Evolutionary conservation across 2,113 vertebrate genomes (phyloP).

Genomic region (Shinisaurus crocodilurus): DNA sequence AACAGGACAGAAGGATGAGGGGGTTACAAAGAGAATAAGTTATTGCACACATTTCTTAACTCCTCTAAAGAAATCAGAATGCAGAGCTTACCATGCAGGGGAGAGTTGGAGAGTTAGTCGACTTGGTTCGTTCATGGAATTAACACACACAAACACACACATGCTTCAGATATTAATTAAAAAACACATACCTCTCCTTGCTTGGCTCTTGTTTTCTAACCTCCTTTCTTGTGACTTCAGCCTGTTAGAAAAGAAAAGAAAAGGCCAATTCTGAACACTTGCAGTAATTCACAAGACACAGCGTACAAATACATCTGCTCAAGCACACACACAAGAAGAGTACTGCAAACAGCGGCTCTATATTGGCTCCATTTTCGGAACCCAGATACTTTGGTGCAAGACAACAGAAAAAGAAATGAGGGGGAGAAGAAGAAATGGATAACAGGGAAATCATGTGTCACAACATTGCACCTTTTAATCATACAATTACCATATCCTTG

Average conservation of each 20-base stretch:
- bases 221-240: conserved; percentile 52
- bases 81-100: not conserved
- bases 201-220: conserved; percentile 53
- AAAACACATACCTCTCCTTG: conserved; percentile 74
- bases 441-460: not conserved
- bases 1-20: not conserved
- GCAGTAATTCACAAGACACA: not conserved
- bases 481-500: not conserved
- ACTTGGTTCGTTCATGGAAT: not conserved
- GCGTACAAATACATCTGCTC: too few relatives aligned
- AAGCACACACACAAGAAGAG: not conserved
- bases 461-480: not conserved
- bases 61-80: not conserved
- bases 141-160: not conserved
- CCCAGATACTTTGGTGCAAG: not conserved
- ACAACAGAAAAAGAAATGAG: not conserved
- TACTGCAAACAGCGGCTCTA: too few relatives aligned
- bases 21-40: not conserved
- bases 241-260: conserved; percentile 63
- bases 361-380: rapidly evolving
- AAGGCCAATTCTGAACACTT: conserved; percentile 31
- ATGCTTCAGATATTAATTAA: not conserved
- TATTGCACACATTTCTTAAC: not conserved
- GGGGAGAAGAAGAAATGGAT: not conserved
- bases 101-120: too few relatives aligned